A percentile compares a stretch with the other conserved stretches of the same genome.
Conservation (phyloP, 2,888 invertebrate genomes). For the Volucella zonaria region DNA sequence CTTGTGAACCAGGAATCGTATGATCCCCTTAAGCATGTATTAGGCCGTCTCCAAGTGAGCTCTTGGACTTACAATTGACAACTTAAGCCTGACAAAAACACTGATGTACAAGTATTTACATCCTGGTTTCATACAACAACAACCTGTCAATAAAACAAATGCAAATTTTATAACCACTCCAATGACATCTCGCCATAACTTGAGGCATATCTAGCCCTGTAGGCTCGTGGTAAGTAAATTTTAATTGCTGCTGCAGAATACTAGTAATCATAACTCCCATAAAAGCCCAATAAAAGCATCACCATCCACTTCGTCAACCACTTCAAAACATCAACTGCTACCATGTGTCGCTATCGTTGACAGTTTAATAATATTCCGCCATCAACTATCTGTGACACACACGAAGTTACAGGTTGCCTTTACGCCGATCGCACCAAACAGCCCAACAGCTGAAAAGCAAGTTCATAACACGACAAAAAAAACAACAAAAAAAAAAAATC, state of each 20-base stretch:
- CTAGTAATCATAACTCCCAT: slow-evolving; percentile 67
- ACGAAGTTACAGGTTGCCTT: slow-evolving; percentile 31
- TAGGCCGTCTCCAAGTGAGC: too few species aligned
- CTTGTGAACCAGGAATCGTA: too few species aligned
- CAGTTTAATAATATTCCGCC: slow-evolving; percentile 70
- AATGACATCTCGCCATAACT: slow-evolving; percentile 5
- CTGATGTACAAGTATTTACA: background rate
- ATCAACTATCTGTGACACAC: slow-evolving; percentile 58
- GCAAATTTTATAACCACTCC: slow-evolving; percentile 2
- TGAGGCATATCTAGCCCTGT: slow-evolving; percentile 29
- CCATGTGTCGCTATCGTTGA: slow-evolving; percentile 48
- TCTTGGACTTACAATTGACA: too few species aligned
- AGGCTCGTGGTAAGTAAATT: slow-evolving; percentile 69
- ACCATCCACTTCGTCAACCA: slow-evolving; percentile 53
- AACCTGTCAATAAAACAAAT: slow-evolving; percentile 11
- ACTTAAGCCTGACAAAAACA: too few species aligned
- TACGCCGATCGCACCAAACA: slow-evolving; percentile 11
- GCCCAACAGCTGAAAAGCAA: slow-evolving; percentile 33
- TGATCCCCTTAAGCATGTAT: too few species aligned
- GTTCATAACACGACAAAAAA: slow-evolving; percentile 10
- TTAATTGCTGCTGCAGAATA: slow-evolving; percentile 73
- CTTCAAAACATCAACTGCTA: slow-evolving; percentile 11
- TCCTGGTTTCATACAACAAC: slow-evolving; percentile 45
- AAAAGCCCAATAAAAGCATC: slow-evolving; percentile 65
- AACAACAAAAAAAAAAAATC: slow-evolving; percentile 27